These are phyloP conservation scores for Phainopepla nitens DNA, from an alignment of 2,113 vertebrate genomes.

Conservation along the genomic window DNA sequence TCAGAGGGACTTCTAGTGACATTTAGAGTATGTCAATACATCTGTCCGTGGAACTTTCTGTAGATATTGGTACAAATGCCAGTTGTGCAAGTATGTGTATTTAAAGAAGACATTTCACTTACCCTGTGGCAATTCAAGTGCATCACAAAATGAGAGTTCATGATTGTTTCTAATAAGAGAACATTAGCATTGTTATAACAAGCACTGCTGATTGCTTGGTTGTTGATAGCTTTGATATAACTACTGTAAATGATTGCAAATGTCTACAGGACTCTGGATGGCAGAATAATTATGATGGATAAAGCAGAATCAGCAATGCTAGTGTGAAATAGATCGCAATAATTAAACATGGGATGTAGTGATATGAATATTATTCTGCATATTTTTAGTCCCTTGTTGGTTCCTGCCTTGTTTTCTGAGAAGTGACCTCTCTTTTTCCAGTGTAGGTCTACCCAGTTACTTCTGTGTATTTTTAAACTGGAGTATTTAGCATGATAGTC, in stretches of 20 bases:
- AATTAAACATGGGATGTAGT: not conserved
- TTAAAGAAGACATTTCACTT: not conserved
- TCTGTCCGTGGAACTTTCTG: not conserved
- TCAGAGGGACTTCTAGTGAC: not conserved
- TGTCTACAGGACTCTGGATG: not conserved
- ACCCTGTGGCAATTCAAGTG: not conserved
- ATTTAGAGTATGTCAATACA: accelerated
- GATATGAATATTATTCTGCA: not conserved
- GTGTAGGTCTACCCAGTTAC: not conserved
- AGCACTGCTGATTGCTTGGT: not conserved
- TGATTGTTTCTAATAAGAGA: not conserved
- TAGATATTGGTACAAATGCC: not conserved
- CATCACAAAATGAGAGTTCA: not conserved
- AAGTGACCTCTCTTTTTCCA: not conserved
- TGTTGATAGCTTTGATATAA: not conserved
- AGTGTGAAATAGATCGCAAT: not conserved
- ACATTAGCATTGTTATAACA: not conserved
- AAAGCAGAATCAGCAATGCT: not conserved
- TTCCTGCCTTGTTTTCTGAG: not conserved
- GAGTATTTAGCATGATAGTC: not conserved
- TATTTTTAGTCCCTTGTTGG: not conserved
- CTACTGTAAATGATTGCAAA: not conserved
- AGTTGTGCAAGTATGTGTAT: not conserved
- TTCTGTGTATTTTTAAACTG: constrained; percentile 29
- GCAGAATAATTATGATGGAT: not conserved